Conservation (phyloP, 2,797 vertebrate species). For the Danio tinwini region DNA sequence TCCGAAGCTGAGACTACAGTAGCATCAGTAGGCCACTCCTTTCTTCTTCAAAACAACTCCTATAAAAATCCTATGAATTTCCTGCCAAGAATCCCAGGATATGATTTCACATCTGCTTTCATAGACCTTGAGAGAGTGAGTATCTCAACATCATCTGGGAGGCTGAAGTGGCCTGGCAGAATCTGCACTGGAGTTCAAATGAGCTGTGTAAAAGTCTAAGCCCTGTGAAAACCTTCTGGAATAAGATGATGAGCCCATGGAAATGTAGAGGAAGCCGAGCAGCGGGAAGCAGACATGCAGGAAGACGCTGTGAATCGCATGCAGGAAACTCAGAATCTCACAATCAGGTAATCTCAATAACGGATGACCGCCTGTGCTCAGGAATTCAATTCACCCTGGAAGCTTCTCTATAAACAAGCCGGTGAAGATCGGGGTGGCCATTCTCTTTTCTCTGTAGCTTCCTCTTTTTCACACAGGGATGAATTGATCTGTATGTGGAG, state of each 20-base stretch:
- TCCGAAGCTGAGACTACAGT: too few species aligned
- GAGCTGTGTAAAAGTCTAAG: conserved; percentile 12
- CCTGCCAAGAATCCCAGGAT: neutral
- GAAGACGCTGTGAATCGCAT: conserved; percentile 30
- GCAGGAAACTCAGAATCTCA: conserved; percentile 25
- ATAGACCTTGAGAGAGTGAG: neutral
- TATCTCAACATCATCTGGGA: conserved; percentile 1
- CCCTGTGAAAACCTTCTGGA: conserved; percentile 5
- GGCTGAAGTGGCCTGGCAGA: conserved; percentile 14
- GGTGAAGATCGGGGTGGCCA: conserved; percentile 21
- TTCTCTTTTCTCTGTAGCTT: conserved; percentile 32
- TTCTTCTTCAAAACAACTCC: neutral
- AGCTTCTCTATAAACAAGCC: conserved; percentile 32
- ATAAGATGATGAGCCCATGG: conserved; percentile 13
- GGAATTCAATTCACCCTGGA: conserved; percentile 35
- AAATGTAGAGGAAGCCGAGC: conserved; percentile 28
- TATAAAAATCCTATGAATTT: neutral
- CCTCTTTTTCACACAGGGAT: conserved; percentile 16
- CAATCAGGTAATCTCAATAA: conserved; percentile 44
- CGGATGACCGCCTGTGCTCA: conserved; percentile 33
- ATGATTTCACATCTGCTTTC: neutral
- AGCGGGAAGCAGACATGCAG: conserved; percentile 24
- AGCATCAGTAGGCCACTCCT: neutral
- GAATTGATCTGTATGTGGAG: conserved; percentile 34
- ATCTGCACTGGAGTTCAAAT: conserved; percentile 22